These are phyloP conservation scores for Chloroclysta siterata DNA, from an alignment of 2,888 invertebrate species.

Conservation along the genomic window DNA sequence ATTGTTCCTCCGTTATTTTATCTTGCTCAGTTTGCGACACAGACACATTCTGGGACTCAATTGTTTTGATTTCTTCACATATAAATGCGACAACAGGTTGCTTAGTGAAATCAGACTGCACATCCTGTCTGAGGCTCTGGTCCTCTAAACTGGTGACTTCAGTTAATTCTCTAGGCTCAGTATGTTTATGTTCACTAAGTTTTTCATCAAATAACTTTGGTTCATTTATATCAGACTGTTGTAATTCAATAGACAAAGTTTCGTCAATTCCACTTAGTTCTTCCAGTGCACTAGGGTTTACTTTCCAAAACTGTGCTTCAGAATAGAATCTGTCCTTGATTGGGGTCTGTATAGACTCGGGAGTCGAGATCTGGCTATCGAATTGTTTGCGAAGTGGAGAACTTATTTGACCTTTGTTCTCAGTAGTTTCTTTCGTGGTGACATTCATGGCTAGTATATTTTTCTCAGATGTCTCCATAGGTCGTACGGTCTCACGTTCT, in stretches of 20 bases:
- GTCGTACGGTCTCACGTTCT: neutral
- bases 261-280: slow-evolving; percentile 57
- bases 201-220: neutral
- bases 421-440: slow-evolving; percentile 1
- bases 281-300: slow-evolving; percentile 60
- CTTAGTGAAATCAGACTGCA: slow-evolving; percentile 24
- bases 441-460: slow-evolving; percentile 2
- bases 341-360: slow-evolving; percentile 73
- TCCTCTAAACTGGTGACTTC: slow-evolving; percentile 22
- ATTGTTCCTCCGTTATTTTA: slow-evolving; percentile 69
- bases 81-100: slow-evolving; percentile 41
- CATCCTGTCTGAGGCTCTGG: slow-evolving; percentile 17
- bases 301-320: slow-evolving; percentile 79
- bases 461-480: neutral
- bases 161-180: slow-evolving; percentile 5
- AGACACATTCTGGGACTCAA: slow-evolving; percentile 41
- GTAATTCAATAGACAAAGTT: slow-evolving; percentile 58
- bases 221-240: slow-evolving; percentile 37
- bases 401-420: slow-evolving; percentile 22
- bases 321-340: slow-evolving; percentile 74
- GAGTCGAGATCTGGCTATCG: slow-evolving; percentile 64
- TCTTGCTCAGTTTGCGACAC: slow-evolving; percentile 35
- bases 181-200: neutral
- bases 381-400: slow-evolving; percentile 38
- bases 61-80: slow-evolving; percentile 45